Conservation (phyloP, 1,140 invertebrate genomes). For the Spodoptera litura region DNA sequence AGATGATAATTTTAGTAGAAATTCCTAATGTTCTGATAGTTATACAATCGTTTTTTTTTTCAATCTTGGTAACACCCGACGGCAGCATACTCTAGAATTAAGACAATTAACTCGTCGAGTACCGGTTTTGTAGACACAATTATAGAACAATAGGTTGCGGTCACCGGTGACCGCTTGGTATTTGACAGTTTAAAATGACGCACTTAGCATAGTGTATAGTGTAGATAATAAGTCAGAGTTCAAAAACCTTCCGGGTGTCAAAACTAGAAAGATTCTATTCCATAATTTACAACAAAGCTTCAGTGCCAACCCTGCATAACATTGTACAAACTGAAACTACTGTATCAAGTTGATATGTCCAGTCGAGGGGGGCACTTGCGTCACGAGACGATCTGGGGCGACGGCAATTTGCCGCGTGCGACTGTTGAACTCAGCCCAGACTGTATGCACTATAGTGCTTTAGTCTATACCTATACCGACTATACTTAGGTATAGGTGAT, state of each 20-base stretch:
- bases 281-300: not conserved
- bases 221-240: not conserved
- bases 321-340: not conserved
- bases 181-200: no score
- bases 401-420: constrained; percentile 45
- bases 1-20: no score
- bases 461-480: not conserved
- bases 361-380: constrained; percentile 15
- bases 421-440: constrained; percentile 42
- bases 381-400: constrained; percentile 47
- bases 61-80: no score
- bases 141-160: no score
- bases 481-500: no score
- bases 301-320: not conserved
- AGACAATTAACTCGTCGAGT: no score
- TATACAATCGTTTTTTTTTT: no score
- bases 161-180: no score
- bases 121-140: no score
- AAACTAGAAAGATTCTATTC: not conserved
- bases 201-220: not conserved
- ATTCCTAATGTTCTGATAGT: no score
- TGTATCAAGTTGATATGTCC: not conserved
- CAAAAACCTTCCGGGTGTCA: no score
- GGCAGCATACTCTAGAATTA: no score
- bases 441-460: constrained; percentile 13